Conservation (phyloP, 1,140 invertebrate genomes). For the Triops longicaudatus region DNA sequence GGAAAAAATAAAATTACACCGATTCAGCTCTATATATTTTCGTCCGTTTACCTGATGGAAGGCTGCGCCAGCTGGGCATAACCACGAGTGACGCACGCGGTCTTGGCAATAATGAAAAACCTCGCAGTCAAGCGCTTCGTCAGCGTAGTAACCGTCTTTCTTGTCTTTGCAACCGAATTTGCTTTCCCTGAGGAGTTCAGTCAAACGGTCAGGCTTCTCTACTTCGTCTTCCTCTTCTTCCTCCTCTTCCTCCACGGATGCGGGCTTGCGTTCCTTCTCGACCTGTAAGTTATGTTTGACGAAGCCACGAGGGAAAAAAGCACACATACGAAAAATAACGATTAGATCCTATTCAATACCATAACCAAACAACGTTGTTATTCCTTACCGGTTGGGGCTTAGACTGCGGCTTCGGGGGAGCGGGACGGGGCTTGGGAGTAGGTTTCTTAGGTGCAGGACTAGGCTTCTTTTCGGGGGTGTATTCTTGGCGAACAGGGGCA, state of each 20-base stretch:
- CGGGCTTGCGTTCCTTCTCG: not conserved
- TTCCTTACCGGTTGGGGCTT: not conserved
- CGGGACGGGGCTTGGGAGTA: not conserved
- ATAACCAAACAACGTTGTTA: not conserved
- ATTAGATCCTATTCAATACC: not conserved
- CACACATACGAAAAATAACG: not conserved
- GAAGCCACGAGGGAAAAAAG: not conserved
- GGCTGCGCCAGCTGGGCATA: constrained; percentile 81
- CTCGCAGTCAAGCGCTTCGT: constrained; percentile 77
- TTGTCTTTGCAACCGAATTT: constrained; percentile 70
- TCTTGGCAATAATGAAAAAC: constrained; percentile 92
- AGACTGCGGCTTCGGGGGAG: not conserved
- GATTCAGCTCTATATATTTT: not conserved
- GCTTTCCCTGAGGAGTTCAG: constrained; percentile 65
- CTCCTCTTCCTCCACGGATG: constrained; percentile 33
- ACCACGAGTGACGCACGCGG: constrained; percentile 81
- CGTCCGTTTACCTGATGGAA: constrained; percentile 69
- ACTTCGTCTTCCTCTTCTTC: constrained; percentile 63
- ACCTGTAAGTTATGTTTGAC: not conserved
- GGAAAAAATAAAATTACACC: constrained; percentile 16
- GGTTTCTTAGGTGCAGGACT: not conserved
- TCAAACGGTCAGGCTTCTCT: constrained; percentile 74
- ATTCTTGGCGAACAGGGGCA: not conserved
- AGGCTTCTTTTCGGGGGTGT: not conserved
- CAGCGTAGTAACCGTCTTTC: constrained; percentile 83